Evolutionary conservation across 2,888 invertebrate species (phyloP), one percentile per base, ranked within the genome.

Genomic region (Sabellastarte sp.): DNA sequence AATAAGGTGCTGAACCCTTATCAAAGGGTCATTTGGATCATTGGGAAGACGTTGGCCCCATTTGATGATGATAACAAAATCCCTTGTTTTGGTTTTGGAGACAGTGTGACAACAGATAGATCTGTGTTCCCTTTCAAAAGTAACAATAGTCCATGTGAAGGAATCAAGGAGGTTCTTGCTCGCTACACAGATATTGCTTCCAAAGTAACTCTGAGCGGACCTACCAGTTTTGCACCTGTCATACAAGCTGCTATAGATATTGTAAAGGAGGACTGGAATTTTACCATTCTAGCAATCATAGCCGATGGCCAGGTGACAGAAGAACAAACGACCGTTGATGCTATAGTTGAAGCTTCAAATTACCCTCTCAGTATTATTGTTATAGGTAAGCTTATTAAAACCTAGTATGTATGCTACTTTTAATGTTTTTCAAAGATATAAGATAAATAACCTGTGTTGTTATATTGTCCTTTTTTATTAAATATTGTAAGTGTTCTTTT

Each of bases 291-390:
- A 52, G 84, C 87, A 26, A 85, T 87, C 60, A 81, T 86, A 60
- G 85, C 86, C 10, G 87, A 87, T 67, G 86, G 87, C 1, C 86
- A 86, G 69, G 84, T 87, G 30, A 84, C 81, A 1, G 85, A 86
- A 63, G 85, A 86, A 65, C 75, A 79, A 29, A 78, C 80, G 15
- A 85, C 86, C 0, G 75, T 85, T 1, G 76, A 84, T 28, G 85
- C 86, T 3, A 85, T 87, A 3, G 84, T 86, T 0, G 79, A 81
- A 33, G 86, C 87, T 1, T 86, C 86, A n/a, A 75, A 81, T 57
- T 80, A 82, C 63, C 85, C 86, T 4, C 76, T 87, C 52, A 86
- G 86, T 55, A 85, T 87, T 65, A 84, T 86, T 57, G 83, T 86
- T 20, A 85, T 87, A 1, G 87, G n/a, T n/a, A n/a, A n/a, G n/a